Evolutionary conservation across 2,113 vertebrate species (phyloP).

Genomic region (Sclerurus mexicanus): DNA sequence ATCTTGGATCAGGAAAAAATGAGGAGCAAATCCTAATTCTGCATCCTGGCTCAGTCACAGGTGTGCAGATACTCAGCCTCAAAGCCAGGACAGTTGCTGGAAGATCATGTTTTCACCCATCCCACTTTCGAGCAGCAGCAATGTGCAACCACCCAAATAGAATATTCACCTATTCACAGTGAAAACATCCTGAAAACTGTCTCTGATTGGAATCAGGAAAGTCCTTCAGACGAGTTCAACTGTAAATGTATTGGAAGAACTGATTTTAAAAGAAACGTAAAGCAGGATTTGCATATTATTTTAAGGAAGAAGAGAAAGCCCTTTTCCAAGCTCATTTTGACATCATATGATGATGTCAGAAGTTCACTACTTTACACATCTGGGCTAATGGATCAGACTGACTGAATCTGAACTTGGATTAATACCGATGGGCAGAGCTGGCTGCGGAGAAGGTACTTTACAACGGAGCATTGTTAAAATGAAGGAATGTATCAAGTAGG

Average conservation of each 20-base stretch:
- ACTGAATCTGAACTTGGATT: neutral
- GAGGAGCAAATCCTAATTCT: neutral
- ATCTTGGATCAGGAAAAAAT: neutral
- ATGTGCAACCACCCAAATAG: neutral
- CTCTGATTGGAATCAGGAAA: neutral
- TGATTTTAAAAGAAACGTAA: neutral
- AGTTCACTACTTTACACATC: neutral
- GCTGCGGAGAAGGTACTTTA: neutral
- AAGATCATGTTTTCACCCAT: neutral
- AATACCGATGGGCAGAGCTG: neutral
- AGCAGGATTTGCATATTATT: neutral
- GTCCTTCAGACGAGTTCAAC: neutral
- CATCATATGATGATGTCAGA: neutral
- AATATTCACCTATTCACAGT: neutral
- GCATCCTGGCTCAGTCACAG: neutral
- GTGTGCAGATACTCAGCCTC: neutral
- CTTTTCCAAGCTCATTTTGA: neutral
- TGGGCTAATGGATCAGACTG: neutral
- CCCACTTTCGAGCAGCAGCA: neutral
- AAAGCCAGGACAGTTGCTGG: neutral
- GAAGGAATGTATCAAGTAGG: neutral
- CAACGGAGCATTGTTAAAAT: neutral
- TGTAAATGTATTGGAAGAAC: neutral
- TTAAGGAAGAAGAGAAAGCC: neutral
- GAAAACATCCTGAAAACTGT: neutral